phyloP scores from a whole-genome alignment of 2,888 invertebrate species.

The Nemotelus pantherinus region DNA sequence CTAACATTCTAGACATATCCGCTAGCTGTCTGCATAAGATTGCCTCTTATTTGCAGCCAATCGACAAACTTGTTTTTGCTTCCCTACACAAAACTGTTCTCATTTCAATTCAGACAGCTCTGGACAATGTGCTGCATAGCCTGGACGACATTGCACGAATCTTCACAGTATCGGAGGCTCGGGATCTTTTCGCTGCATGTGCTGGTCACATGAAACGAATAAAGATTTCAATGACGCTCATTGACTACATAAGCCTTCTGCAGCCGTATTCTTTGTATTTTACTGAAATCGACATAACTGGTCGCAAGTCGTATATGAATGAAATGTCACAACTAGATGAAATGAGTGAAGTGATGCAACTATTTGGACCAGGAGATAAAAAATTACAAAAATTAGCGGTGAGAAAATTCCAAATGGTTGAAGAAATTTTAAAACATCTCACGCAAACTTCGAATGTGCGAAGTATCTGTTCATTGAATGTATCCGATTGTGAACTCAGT shows the following conservation, averaged over 20 bases:
- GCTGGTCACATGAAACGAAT: not conserved
- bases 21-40: slow-evolving; percentile 1
- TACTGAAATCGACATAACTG: not conserved
- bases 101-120: not conserved
- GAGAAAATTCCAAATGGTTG: not conserved
- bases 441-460: too few species aligned
- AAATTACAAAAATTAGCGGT: slow-evolving; percentile 8
- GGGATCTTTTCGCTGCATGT: not conserved
- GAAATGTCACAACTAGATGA: too few species aligned
- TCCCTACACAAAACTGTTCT: not conserved
- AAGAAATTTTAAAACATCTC: too few species aligned
- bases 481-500: too few species aligned
- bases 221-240: not conserved
- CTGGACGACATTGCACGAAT: not conserved
- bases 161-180: not conserved
- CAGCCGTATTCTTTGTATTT: slow-evolving; percentile 4
- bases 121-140: not conserved
- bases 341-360: not conserved
- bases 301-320: too few species aligned
- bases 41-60: not conserved
- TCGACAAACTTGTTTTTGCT: slow-evolving; percentile 1
- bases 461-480: too few species aligned
- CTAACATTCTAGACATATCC: not conserved
- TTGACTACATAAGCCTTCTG: not conserved
- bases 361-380: not conserved